Conservation (phyloP, 53 echinoderm and acorn worm species). For the Echinometra lucunter region DNA sequence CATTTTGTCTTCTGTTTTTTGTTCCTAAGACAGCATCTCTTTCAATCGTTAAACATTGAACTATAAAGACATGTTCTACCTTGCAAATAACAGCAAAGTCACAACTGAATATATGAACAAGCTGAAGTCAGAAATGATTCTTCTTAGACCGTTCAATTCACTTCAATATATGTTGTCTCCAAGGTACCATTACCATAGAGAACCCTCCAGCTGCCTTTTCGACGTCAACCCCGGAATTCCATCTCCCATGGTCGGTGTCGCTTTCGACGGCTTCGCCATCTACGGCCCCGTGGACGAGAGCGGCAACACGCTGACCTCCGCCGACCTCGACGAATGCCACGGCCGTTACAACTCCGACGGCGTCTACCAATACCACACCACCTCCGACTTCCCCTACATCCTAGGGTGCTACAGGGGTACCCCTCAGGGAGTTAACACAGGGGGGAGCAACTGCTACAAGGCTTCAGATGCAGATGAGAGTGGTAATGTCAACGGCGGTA, state of each 20-base stretch:
- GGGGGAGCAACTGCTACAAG: slow-evolving; percentile 55
- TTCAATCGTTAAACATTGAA: too few species aligned
- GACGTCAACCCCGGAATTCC: slow-evolving; percentile 53
- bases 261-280: slow-evolving; percentile 89
- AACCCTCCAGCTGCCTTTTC: slow-evolving; percentile 67
- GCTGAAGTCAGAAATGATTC: too few species aligned
- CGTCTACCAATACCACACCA: slow-evolving; percentile 89
- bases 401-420: slow-evolving; percentile 80
- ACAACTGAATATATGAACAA: too few species aligned
- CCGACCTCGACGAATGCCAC: slow-evolving; percentile 88
- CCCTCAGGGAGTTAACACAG: slow-evolving; percentile 45
- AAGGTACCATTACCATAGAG: slow-evolving; percentile 71
- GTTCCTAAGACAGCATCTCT: too few species aligned
- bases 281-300: slow-evolving; percentile 90
- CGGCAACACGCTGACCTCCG: slow-evolving; percentile 74
- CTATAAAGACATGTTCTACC: too few species aligned
- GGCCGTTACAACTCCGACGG: slow-evolving; percentile 79
- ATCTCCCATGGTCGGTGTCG: slow-evolving; percentile 85
- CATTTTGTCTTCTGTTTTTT: too few species aligned
- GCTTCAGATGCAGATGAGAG: slow-evolving; percentile 40
- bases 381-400: slow-evolving; percentile 91
- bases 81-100: too few species aligned
- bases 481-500: slow-evolving; percentile 31
- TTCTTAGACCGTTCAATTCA: too few species aligned
- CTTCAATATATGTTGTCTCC: too few species aligned